Conservation (phyloP, 2,113 vertebrate genomes). For the Rhegmatorhina hoffmannsi region DNA sequence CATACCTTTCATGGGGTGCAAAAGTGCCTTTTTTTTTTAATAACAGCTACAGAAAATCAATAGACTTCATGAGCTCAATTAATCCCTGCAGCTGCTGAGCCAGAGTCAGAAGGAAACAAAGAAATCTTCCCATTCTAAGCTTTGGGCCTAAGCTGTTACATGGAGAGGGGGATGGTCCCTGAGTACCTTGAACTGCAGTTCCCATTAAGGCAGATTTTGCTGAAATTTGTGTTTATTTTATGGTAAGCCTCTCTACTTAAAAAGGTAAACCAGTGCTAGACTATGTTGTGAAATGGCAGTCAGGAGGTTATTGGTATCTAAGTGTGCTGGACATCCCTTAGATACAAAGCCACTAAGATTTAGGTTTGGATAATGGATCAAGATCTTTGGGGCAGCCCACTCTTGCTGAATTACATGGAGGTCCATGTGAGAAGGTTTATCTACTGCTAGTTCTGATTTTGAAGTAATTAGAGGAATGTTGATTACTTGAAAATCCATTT, state of each 20-base stretch:
- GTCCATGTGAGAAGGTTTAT: neutral
- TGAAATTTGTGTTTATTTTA: neutral
- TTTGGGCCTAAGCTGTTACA: neutral
- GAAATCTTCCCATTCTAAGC: constrained; percentile 5
- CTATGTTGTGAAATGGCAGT: neutral
- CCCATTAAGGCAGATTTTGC: neutral
- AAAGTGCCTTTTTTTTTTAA: constrained; percentile 37
- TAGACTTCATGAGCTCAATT: constrained; percentile 60
- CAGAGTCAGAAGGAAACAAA: constrained; percentile 32
- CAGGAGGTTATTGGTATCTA: neutral
- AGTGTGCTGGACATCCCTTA: neutral
- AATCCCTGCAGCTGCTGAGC: constrained; percentile 38
- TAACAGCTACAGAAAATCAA: constrained; percentile 63
- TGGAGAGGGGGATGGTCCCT: neutral
- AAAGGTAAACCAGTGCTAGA: neutral
- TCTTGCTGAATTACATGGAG: neutral
- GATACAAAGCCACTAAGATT: neutral
- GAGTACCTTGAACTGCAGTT: neutral
- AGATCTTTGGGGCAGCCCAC: neutral
- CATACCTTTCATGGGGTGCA: constrained; percentile 31
- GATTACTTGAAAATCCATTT: neutral
- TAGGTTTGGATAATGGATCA: neutral
- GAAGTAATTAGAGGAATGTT: neutral
- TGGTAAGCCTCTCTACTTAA: neutral
- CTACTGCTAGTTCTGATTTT: neutral